Evolutionary conservation across 2,797 vertebrate genomes (phyloP).

Genomic region (Pyrocephalus nanus): DNA sequence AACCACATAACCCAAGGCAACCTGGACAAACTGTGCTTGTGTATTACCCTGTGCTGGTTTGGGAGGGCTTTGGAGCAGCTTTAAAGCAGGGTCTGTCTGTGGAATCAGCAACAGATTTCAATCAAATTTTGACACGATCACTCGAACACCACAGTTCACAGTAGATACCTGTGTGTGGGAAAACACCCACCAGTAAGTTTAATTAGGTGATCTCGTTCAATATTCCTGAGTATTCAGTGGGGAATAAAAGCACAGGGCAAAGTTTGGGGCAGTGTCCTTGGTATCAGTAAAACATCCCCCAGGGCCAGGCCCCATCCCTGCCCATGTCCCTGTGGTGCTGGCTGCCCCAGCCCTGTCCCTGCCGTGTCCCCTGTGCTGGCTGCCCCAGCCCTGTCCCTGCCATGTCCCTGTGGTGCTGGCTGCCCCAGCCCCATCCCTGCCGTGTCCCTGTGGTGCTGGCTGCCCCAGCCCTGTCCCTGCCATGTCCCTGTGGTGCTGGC

Average conservation of each 20-base stretch:
- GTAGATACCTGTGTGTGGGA: fast-evolving
- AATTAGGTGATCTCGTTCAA: fast-evolving
- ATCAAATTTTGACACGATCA: neutral
- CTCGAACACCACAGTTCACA: neutral
- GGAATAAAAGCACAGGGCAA: neutral
- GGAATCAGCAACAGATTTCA: neutral
- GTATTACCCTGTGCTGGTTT: neutral
- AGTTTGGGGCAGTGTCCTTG: neutral
- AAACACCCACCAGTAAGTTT: neutral
- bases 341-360: neutral
- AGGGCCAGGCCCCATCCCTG: neutral
- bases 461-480: too few species aligned
- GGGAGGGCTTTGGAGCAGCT: neutral
- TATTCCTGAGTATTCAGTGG: neutral
- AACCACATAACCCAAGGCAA: neutral
- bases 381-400: too few species aligned
- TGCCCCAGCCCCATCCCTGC: too few species aligned
- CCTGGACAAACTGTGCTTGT: neutral
- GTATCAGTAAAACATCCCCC: neutral
- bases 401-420: too few species aligned
- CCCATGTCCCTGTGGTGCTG: too few species aligned
- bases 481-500: too few species aligned
- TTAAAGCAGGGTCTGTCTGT: neutral
- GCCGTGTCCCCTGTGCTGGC: too few species aligned
- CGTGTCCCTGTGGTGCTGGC: too few species aligned